A percentile compares a stretch with the other conserved stretches of the same genome.
Conservation (phyloP, 1,140 invertebrate genomes). For the Caenorhabditis brenneri region DNA sequence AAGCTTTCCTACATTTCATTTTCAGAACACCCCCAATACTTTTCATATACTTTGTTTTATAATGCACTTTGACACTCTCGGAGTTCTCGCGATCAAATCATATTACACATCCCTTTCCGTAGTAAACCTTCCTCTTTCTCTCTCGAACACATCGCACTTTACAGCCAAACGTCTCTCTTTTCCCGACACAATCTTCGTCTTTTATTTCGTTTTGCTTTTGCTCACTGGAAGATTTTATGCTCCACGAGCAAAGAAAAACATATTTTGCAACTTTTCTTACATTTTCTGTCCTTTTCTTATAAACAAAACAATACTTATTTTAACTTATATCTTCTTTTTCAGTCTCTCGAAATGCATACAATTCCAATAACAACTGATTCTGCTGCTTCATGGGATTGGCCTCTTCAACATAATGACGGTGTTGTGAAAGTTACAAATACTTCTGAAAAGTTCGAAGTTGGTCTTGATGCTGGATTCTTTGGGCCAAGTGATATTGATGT, state of each 20-base stretch:
- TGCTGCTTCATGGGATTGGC: conserved; percentile 43
- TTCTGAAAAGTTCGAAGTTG: conserved; percentile 68
- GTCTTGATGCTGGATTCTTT: conserved; percentile 69
- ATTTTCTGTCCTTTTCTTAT: not conserved
- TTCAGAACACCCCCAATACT: too few species aligned
- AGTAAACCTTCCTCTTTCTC: conserved; percentile 6
- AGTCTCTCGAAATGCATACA: conserved; percentile 1
- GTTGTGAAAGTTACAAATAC: conserved; percentile 62
- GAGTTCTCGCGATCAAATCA: conserved; percentile 6
- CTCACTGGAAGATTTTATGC: not conserved
- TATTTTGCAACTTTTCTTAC: not conserved
- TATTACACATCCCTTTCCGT: conserved; percentile 31
- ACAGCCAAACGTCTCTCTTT: not conserved
- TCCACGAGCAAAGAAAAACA: too few species aligned
- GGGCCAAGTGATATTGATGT: conserved; percentile 69
- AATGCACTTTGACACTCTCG: not conserved
- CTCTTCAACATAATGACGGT: conserved; percentile 59
- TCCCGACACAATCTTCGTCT: not conserved
- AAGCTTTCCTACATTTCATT: too few species aligned
- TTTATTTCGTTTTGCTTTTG: not conserved
- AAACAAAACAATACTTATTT: not conserved
- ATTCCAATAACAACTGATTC: conserved; percentile 23
- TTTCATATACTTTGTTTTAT: not conserved
- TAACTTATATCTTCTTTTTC: not conserved
- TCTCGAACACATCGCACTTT: conserved; percentile 28